Conservation (phyloP, 2,113 vertebrate genomes). For the Poeciliopsis retropinna region DNA sequence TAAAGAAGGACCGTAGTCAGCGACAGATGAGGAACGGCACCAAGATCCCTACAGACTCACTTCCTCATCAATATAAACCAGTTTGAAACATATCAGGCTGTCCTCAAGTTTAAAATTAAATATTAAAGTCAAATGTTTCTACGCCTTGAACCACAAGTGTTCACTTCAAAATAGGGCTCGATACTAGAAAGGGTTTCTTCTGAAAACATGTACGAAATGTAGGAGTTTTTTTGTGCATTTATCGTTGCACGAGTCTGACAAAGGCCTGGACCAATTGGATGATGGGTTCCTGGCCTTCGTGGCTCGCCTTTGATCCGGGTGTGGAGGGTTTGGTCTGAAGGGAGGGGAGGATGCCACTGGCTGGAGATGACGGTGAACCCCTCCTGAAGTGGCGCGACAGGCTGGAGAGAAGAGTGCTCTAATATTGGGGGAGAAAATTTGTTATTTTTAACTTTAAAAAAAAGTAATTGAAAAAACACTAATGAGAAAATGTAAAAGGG, state of each 20-base stretch:
- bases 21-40: slow-evolving; percentile 42
- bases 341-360: slow-evolving; percentile 85
- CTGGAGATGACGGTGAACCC: slow-evolving; percentile 89
- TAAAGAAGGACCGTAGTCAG: slow-evolving; percentile 34
- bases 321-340: slow-evolving; percentile 85
- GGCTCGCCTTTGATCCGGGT: slow-evolving; percentile 82
- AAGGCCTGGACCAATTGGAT: slow-evolving; percentile 96
- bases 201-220: neutral
- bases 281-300: slow-evolving; percentile 93
- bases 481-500: no score
- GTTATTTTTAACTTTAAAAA: neutral
- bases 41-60: slow-evolving; percentile 5
- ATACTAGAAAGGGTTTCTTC: neutral
- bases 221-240: slow-evolving; percentile 34
- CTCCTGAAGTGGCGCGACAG: slow-evolving; percentile 92
- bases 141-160: neutral
- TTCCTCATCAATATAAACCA: slow-evolving; percentile 2
- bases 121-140: neutral
- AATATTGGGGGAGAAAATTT: neutral
- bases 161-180: neutral
- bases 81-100: slow-evolving; percentile 19
- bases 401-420: slow-evolving; percentile 94
- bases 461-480: neutral
- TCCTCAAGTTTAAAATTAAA: neutral
- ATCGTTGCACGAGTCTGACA: slow-evolving; percentile 92